Evolutionary conservation across 2,797 vertebrate genomes (phyloP), one percentile per base, ranked within the genome.

Genomic region (Chelon auratus): DNA sequence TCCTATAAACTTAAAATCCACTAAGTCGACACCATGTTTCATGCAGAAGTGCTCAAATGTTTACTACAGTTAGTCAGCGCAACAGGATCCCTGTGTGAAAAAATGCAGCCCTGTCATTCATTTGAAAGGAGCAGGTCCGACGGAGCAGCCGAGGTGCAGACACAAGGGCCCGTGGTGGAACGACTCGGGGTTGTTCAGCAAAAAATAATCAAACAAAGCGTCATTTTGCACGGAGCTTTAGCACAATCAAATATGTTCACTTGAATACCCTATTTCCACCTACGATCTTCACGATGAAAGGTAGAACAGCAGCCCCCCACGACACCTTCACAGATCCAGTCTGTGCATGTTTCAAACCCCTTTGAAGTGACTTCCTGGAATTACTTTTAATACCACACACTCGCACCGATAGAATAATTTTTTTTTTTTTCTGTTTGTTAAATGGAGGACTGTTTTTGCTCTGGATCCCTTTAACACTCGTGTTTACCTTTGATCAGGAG

Each of bases 61-160:
- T 62, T 52, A 18, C 54, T 30, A 42, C 36, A 43, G 20, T 9
- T 14, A 53, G 12, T 59, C 47, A 60, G 36, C 47, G 37, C 20
- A 53, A 68, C 59, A 26, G 15, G 37, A 62, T 62, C 36, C 30
- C 15, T 37, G 37, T 48, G 22, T 59, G 24, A 64, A 48, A 45
- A 48, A 48, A 48, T 47, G 43, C 43, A 47, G 43, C 17, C 43
- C 43, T 47, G 15, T 47, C 43, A 47, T 48, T 10, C 45, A 48
- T 48, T 18, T 48, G n/a, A 48, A 48, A 48, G n/a, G 45, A 48
- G 45, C 45, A 47, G 45, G 24, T 26, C 24, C 24, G 24, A 26
- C 24, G 24, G 24, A 26, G 24, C 24, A 22, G 22, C 22, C 22
- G 22, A 22, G 22, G 22, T 22, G 2, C 22, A 26, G 24, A 26